Percentiles rank a stretch among this genome's conserved stretches.
phyloP scores from a whole-genome alignment of 92 coral and sea anemone genomes.

The Galaxea fascicularis region DNA sequence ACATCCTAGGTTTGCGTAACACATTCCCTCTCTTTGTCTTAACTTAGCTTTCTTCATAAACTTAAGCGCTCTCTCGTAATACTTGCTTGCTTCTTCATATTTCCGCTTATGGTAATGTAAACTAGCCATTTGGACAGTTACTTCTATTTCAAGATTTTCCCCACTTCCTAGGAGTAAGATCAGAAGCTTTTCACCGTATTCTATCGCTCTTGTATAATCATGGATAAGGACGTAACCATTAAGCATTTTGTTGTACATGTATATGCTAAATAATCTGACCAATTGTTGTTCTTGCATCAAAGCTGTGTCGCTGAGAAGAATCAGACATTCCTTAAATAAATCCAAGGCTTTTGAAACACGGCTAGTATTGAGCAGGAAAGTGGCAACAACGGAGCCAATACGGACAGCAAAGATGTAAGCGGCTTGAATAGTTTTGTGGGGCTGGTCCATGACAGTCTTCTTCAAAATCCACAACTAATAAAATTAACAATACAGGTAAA shows the following conservation, averaged over 20 bases:
- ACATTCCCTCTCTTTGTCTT: neutral
- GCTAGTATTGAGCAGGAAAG: neutral
- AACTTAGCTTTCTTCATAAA: neutral
- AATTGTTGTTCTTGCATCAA: neutral
- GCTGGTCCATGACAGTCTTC: neutral
- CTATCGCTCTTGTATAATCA: neutral
- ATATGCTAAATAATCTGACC: neutral
- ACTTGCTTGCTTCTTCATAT: neutral
- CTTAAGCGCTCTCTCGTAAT: neutral
- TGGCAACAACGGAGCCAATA: neutral
- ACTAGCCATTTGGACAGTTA: neutral
- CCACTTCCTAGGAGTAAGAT: no score
- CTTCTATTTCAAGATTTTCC: neutral
- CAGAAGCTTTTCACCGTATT: neutral
- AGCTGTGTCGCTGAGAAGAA: no score
- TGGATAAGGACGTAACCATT: neutral
- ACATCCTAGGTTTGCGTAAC: constrained; percentile 5
- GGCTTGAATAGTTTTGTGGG: neutral
- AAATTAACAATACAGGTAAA: no score
- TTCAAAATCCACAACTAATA: neutral
- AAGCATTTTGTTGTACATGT: neutral
- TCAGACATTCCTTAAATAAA: neutral
- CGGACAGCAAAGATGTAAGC: no score
- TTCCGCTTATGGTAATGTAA: neutral
- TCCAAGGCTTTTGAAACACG: neutral